Base-by-base conservation (phyloP, 2,797 vertebrate genomes). In the Eupleurogrammus muticus region DNA sequence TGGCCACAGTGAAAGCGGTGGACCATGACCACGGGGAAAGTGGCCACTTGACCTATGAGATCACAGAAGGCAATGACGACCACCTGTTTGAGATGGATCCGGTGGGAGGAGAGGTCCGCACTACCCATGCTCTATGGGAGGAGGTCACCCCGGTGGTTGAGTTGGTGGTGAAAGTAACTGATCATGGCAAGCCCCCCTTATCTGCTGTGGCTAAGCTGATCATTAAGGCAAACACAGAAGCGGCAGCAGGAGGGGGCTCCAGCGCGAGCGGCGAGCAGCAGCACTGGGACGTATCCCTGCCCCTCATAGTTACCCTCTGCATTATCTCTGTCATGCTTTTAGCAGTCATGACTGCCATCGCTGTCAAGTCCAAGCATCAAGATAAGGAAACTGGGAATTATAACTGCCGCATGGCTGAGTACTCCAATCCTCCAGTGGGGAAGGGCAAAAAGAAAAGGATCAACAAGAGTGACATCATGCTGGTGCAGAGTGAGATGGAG, bases 391-490 rank as follows among this genome's bases (percentile, higher is more conserved):
- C 96, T 85, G 95, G 98, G 92, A 99, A 97, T 85, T 99, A 99
- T 92, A 98, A 97, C 92, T 99, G 98, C 93, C 96, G 97, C 89
- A 97, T 98, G 90, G 97, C 97, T 0, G 98, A 99, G 89, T 99
- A 99, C 94, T 96, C 97, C 86, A 97, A 98, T 91, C 97, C 98
- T 75, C 97, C 98, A 87, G 94, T 96, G 90, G 95, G 96, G 90
- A 97, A 97, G 83, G 90, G 95, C 85, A 99, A 99, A 93, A 99
- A 99, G 95, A 99, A 99, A 93, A 97, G 98, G 92, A 97, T 99
- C 93, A 98, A 96, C 95, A 99, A 99, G 94, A 98, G 97, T 75
- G 98, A 99, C 91, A 99, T 99, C 94, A 98, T 99, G 97, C 93
- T 99, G 90, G 98, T 99, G 91, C 98, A 98, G 94, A 99, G 97